Evolutionary conservation across 2,797 vertebrate species (phyloP).

Genomic region (Macropus fuliginosus): DNA sequence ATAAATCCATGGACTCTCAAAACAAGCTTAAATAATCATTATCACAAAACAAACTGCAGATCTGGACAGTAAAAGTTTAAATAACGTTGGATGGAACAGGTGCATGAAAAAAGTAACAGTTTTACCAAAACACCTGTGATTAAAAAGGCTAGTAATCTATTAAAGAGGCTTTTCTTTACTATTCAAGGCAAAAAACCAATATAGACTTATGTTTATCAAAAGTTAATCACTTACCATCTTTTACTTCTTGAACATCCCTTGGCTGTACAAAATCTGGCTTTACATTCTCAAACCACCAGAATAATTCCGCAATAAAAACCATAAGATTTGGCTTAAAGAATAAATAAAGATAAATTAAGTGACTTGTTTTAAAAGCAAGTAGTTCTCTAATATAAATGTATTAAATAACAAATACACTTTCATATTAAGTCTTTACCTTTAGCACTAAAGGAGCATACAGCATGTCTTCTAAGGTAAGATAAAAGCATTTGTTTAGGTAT

Average conservation of each 20-base stretch:
- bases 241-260: conserved; percentile 92
- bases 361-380: background rate
- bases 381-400: background rate
- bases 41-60: background rate
- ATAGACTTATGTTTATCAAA: accelerated
- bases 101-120: background rate
- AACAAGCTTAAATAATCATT: background rate
- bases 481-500: conserved; percentile 96
- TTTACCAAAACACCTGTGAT: accelerated
- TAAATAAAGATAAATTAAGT: accelerated
- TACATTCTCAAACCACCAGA: conserved; percentile 98
- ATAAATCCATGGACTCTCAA: background rate
- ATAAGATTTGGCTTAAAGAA: conserved; percentile 92
- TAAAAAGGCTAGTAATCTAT: accelerated
- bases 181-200: accelerated
- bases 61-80: background rate
- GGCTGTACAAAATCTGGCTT: conserved; percentile 97
- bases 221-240: conserved; percentile 89
- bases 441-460: conserved; percentile 95
- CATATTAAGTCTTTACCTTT: conserved; percentile 87
- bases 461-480: conserved; percentile 96
- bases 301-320: conserved; percentile 97
- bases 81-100: background rate
- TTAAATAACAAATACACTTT: background rate
- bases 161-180: background rate